Conservation (phyloP, 2,113 vertebrate species). For the Nycticryphes semicollaris region DNA sequence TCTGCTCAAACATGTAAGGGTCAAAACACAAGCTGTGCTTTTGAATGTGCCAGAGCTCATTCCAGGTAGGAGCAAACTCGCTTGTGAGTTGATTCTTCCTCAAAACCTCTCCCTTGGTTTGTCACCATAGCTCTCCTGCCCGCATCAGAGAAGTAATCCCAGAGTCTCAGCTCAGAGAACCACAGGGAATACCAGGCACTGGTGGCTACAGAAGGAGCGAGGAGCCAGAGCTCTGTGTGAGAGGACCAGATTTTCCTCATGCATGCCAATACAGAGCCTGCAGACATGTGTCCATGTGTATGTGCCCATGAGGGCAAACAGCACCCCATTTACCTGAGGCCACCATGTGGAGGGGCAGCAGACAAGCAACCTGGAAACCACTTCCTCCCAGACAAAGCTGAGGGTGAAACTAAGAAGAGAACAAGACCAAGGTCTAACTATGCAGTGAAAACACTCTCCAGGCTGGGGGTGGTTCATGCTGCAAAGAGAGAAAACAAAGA, state of each 20-base stretch:
- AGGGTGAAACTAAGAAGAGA: not conserved
- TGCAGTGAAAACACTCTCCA: not conserved
- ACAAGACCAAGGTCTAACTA: not conserved
- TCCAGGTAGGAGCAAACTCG: not conserved
- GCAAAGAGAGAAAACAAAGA: not conserved
- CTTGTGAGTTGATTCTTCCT: not conserved
- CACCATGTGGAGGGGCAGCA: accelerated
- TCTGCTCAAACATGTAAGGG: not conserved
- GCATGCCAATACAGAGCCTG: not conserved
- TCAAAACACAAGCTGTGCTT: not conserved
- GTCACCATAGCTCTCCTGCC: not conserved
- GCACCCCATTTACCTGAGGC: not conserved
- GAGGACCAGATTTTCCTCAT: not conserved
- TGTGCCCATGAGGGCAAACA: accelerated
- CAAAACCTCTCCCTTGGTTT: not conserved
- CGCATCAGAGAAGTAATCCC: not conserved
- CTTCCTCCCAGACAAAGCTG: not conserved
- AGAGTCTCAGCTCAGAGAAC: not conserved
- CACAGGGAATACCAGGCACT: not conserved
- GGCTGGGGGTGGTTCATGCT: not conserved
- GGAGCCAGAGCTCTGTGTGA: not conserved
- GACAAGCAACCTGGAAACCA: not conserved
- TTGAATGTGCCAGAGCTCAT: not conserved
- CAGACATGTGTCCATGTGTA: not conserved
- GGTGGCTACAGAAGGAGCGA: not conserved